Percentiles rank a stretch among this genome's conserved stretches.
These are phyloP conservation scores for Diacarnus erythraeanus DNA, from an alignment of 37 sponge, comb jelly and placozoan genomes.

Conservation along the genomic window DNA sequence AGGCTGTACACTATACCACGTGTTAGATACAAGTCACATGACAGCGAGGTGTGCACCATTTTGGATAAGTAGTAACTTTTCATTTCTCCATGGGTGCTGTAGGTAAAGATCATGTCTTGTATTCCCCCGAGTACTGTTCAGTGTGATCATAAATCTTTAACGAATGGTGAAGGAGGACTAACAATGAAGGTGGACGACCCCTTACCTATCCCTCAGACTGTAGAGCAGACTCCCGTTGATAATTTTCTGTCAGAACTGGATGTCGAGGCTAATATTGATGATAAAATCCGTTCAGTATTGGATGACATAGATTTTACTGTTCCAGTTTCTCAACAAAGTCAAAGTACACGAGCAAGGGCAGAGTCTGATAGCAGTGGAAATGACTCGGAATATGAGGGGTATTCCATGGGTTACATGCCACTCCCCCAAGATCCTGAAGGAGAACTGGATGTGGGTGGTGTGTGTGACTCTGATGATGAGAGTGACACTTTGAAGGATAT, in stretches of 20 bases:
- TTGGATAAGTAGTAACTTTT: neutral
- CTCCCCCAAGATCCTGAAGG: slow-evolving; percentile 51
- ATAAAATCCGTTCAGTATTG: neutral
- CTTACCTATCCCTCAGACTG: neutral
- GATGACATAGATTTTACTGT: neutral
- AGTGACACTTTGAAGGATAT: neutral
- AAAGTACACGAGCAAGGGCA: neutral
- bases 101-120: neutral
- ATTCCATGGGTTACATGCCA: slow-evolving; percentile 30
- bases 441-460: neutral
- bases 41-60: too few species aligned
- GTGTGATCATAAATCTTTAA: neutral
- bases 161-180: neutral
- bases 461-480: slow-evolving; percentile 8
- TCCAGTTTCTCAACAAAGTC: neutral
- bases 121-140: neutral
- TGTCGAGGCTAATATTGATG: neutral
- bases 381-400: neutral
- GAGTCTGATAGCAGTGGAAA: neutral
- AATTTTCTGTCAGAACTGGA: neutral
- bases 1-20: neutral
- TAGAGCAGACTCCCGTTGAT: neutral
- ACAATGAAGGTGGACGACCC: too few species aligned
- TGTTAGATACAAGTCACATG: neutral
- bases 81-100: neutral